Evolutionary conservation across 2,113 vertebrate species (phyloP).

Genomic region (Boulengeromyrus knoepffleri): DNA sequence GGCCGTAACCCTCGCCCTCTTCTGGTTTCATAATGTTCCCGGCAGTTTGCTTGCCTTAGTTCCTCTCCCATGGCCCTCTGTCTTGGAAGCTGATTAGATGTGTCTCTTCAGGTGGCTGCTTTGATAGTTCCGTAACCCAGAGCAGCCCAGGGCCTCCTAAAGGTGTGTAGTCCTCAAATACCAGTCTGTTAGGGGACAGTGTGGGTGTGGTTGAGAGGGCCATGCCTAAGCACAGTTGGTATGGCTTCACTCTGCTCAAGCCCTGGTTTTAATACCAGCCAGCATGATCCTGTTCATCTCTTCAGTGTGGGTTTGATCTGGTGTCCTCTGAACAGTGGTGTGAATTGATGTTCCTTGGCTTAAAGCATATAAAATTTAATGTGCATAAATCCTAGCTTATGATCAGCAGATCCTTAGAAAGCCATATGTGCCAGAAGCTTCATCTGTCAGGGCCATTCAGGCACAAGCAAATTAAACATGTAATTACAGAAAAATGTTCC

Average conservation of each 20-base stretch:
- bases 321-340: background rate
- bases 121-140: background rate
- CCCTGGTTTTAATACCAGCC: background rate
- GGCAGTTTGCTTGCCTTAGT: slow-evolving; percentile 19
- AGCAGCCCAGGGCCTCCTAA: background rate
- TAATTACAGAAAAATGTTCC: background rate
- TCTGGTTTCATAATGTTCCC: slow-evolving; percentile 48
- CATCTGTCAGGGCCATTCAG: background rate
- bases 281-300: background rate
- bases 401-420: background rate
- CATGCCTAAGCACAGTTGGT: background rate
- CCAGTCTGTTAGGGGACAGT: background rate
- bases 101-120: background rate
- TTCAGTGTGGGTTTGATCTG: background rate
- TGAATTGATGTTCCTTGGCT: background rate
- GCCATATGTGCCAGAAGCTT: background rate
- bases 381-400: background rate
- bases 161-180: background rate
- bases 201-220: background rate
- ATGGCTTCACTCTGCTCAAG: background rate
- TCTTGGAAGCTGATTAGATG: slow-evolving; percentile 20
- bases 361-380: background rate
- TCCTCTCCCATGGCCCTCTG: too few species aligned
- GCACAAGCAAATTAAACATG: background rate
- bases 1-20: slow-evolving; percentile 38